Percentiles rank a stretch among this genome's conserved stretches.
These are phyloP conservation scores for Drosophila lutescens DNA, from an alignment of 2,888 invertebrate species.

Conservation along the genomic window DNA sequence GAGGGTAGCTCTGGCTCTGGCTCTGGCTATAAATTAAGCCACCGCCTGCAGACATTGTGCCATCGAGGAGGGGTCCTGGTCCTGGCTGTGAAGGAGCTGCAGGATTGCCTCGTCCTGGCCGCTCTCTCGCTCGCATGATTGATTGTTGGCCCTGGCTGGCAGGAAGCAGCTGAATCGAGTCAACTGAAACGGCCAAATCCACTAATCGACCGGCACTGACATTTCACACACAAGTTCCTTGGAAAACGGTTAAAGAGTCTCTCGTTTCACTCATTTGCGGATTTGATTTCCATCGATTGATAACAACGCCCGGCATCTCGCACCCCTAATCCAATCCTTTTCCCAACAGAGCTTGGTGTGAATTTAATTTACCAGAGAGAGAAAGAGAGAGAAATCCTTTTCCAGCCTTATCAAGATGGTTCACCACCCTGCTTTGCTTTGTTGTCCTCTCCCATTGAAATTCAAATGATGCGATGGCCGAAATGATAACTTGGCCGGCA, in stretches of 20 bases:
- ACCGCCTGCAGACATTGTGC: conserved; percentile 59
- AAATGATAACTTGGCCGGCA: conserved; percentile 55
- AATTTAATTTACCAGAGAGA: conserved; percentile 76
- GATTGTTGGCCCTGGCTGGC: conserved; percentile 72
- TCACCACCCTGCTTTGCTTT: conserved; percentile 18
- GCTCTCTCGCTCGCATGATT: conserved; percentile 59
- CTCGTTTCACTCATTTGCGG: conserved; percentile 62
- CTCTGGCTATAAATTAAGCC: conserved; percentile 74
- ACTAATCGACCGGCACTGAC: conserved; percentile 32
- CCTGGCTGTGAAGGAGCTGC: conserved; percentile 27
- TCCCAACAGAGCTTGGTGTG: conserved; percentile 55
- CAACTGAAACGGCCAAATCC: conserved; percentile 56
- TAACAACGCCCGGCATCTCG: conserved; percentile 18
- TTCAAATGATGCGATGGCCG: conserved; percentile 35
- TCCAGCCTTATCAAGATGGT: conserved; percentile 72
- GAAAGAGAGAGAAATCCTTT: conserved; percentile 51
- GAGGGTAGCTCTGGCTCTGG: conserved; percentile 70
- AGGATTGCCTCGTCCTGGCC: conserved; percentile 31
- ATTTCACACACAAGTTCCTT: conserved; percentile 22
- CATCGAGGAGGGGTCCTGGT: conserved; percentile 9
- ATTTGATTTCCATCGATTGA: conserved; percentile 66
- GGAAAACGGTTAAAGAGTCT: conserved; percentile 15
- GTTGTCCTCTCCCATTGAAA: conserved; percentile 46
- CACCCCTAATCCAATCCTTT: conserved; percentile 70
- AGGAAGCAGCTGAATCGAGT: conserved; percentile 78